phyloP scores from a whole-genome alignment of 2,113 vertebrate species.

The Prinia subflava region DNA sequence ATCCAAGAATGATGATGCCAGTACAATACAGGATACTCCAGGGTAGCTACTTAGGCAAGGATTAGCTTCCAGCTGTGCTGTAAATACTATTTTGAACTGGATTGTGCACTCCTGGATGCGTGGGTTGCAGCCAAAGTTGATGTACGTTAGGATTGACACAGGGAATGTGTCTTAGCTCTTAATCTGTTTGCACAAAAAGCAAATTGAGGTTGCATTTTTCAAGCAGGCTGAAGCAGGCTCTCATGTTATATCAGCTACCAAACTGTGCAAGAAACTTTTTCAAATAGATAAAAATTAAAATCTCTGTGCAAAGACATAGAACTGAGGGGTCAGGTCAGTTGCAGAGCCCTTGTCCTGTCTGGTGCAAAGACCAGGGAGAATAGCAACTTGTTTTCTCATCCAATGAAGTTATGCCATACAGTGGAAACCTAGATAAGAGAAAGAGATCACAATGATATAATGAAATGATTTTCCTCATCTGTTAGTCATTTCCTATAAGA shows the following conservation, averaged over 20 bases:
- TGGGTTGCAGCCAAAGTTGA: neutral
- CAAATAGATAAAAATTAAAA: neutral
- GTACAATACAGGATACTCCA: constrained; percentile 5
- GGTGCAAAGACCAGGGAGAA: neutral
- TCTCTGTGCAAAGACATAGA: neutral
- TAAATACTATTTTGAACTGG: neutral
- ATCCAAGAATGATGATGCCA: neutral
- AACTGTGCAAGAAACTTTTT: neutral
- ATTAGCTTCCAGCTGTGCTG: constrained; percentile 37
- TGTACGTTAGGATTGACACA: neutral
- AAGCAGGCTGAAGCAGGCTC: neutral
- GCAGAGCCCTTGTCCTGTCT: neutral
- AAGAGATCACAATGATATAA: neutral
- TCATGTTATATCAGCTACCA: neutral
- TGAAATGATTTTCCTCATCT: neutral
- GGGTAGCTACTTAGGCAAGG: constrained; percentile 31
- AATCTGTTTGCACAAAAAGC: constrained; percentile 12
- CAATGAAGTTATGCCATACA: rapidly evolving
- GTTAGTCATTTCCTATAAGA: neutral
- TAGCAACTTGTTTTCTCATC: neutral
- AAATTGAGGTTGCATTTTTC: neutral
- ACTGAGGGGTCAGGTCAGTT: neutral
- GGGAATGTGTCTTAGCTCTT: neutral
- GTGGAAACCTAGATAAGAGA: neutral
- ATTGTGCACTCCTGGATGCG: neutral